Conservation (phyloP, 2,797 vertebrate genomes). For the Prunella strophiata region DNA sequence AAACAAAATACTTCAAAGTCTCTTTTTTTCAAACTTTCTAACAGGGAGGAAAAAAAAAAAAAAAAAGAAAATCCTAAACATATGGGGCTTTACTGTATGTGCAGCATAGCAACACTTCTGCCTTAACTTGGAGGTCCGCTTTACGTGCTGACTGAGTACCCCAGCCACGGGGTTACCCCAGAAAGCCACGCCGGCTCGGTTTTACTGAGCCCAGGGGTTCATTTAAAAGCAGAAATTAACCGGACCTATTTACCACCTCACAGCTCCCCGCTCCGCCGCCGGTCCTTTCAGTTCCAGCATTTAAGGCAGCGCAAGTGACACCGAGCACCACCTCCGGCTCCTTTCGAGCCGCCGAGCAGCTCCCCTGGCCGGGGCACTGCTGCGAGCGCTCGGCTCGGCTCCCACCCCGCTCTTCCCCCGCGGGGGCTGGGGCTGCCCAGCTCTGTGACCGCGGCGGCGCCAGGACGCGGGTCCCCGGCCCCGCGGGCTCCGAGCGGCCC, state of each 20-base stretch:
- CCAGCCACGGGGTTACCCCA: conserved; percentile 68
- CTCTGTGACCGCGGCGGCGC: neutral
- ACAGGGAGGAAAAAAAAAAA: conserved; percentile 55
- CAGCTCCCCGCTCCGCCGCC: conserved; percentile 9
- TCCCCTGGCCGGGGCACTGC: neutral
- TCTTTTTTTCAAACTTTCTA: conserved; percentile 84
- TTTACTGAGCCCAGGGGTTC: conserved; percentile 57
- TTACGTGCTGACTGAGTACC: conserved; percentile 66
- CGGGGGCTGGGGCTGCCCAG: neutral
- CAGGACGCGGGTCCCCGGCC: neutral
- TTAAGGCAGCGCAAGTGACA: neutral
- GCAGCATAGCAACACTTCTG: conserved; percentile 80
- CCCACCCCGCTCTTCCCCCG: neutral
- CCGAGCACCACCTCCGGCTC: neutral
- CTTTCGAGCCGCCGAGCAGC: neutral
- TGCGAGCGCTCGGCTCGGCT: neutral
- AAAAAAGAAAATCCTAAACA: conserved; percentile 75
- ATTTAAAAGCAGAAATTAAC: conserved; percentile 18
- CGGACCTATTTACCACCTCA: conserved; percentile 24
- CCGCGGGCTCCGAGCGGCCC: neutral
- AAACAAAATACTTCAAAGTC: conserved; percentile 90
- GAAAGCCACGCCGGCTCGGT: conserved; percentile 37
- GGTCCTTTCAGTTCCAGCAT: neutral
- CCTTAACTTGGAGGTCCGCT: conserved; percentile 71
- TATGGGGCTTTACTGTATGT: conserved; percentile 81